Evolutionary conservation across 2,113 vertebrate species (phyloP), one percentile per base, ranked within the genome.

Genomic region (Aptenodytes patagonicus): DNA sequence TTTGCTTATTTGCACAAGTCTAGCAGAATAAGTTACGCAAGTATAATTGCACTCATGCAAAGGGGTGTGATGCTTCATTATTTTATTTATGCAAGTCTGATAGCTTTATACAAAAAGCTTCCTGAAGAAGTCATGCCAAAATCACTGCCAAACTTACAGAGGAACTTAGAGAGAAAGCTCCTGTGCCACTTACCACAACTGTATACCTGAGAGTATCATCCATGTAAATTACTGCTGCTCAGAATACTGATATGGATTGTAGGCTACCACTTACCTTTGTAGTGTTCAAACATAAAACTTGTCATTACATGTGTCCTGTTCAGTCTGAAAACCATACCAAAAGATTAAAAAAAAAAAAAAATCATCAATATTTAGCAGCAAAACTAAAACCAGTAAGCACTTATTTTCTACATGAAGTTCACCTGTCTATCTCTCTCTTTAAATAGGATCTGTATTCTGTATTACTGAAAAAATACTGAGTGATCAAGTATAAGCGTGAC

Each of bases 361-460:
- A 21, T 5, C 6, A 54, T 64, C 13, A 32, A 4, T 85, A 68
- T 64, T 64, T 54, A 68, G 7, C 51, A 86, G 44, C 40, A 87
- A 44, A 85, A 52, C 52, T 79, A 44, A 87, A 83, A n/a, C 36
- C 10, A 38, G 24, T 80, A 68, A 88, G 26, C 47, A 18, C 14
- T 49, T 70, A 15, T 0, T 69, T 70, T 71, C n/a, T 85, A 8
- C 2, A 0, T 69, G 36, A 79, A 76, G n/a, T 83, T 94, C 68
- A 90, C 60, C 12, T 66, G 29, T 72, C 64, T 73, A 0, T 89
- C 51, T 72, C 62, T 82, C 28, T 9, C n/a, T 66, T 72, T 65
- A 90, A 87, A 72, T 92, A 90, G 85, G 66, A 57, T 82, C 75
- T 93, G n/a, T 36, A 36, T 78, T 87, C 42, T 78, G 11, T 95